Evolutionary conservation across 2,797 vertebrate species (phyloP).

Genomic region (Gallinago nigripennis): DNA sequence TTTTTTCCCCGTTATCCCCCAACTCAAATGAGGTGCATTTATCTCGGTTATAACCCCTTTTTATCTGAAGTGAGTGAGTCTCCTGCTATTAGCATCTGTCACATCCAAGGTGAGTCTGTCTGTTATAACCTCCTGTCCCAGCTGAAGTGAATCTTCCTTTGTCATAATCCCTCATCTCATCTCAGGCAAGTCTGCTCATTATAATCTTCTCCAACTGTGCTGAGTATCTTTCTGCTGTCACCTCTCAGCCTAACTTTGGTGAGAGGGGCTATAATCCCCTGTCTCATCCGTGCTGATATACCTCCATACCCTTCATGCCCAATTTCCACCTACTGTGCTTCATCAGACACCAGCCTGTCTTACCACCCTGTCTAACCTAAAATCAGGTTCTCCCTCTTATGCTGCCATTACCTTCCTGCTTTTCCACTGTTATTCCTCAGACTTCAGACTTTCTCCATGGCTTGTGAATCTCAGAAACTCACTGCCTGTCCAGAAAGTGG

Average conservation of each 20-base stretch:
- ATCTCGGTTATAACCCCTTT: conserved; percentile 30
- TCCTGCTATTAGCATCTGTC: conserved; percentile 65
- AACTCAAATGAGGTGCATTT: conserved; percentile 21
- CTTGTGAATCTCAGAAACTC: neutral
- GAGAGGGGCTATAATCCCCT: neutral
- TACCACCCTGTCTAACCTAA: neutral
- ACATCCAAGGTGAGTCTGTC: conserved; percentile 56
- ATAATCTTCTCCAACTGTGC: conserved; percentile 33
- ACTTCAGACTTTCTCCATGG: neutral
- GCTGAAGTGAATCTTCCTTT: conserved; percentile 59
- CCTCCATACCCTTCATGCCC: neutral
- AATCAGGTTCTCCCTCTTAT: neutral
- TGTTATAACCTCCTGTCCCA: conserved; percentile 54
- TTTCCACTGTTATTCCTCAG: neutral
- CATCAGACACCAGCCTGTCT: neutral
- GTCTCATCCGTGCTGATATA: neutral
- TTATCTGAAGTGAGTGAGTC: neutral
- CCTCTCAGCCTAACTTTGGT: conserved; percentile 9
- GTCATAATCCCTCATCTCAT: conserved; percentile 60
- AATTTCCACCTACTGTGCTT: neutral
- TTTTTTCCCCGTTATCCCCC: neutral
- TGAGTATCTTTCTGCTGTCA: conserved; percentile 48
- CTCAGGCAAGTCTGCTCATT: conserved; percentile 36
- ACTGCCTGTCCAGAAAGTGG: neutral
- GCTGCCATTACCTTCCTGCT: neutral